Evolutionary conservation across 2,888 invertebrate species (phyloP).

Genomic region (Apotomis betuletana): DNA sequence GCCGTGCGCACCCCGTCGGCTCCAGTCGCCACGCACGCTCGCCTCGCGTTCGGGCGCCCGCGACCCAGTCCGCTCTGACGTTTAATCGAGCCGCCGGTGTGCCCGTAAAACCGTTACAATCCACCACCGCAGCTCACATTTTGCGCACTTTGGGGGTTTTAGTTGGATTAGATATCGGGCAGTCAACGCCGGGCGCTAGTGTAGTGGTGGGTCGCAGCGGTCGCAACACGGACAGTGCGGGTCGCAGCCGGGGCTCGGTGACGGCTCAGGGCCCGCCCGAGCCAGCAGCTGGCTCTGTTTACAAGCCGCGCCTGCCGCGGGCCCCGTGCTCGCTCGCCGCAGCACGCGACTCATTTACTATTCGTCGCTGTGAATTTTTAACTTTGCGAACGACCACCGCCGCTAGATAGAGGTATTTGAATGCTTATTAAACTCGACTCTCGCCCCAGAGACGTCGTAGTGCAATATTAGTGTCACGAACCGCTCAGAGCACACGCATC

Average conservation of each 20-base stretch:
- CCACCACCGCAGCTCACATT: slow-evolving; percentile 63
- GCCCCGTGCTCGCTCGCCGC: slow-evolving; percentile 64
- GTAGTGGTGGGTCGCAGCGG: slow-evolving; percentile 43
- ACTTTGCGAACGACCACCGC: slow-evolving; percentile 72
- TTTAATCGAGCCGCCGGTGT: slow-evolving; percentile 78
- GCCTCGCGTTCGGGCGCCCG: slow-evolving; percentile 55
- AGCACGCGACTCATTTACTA: slow-evolving; percentile 76
- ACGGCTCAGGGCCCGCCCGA: slow-evolving; percentile 50
- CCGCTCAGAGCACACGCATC: slow-evolving; percentile 77
- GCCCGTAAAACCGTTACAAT: slow-evolving; percentile 61
- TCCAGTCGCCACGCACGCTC: slow-evolving; percentile 74
- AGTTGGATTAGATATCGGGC: slow-evolving; percentile 51
- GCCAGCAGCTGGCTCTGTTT: slow-evolving; percentile 78
- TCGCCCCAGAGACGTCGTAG: slow-evolving; percentile 73
- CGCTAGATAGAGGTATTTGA: slow-evolving; percentile 74
- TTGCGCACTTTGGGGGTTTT: slow-evolving; percentile 65
- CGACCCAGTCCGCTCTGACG: slow-evolving; percentile 82
- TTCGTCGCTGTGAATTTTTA: slow-evolving; percentile 80
- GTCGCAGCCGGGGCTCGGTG: slow-evolving; percentile 53
- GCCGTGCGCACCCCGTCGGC: slow-evolving; percentile 69
- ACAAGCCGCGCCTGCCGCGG: slow-evolving; percentile 70
- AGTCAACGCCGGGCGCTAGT: slow-evolving; percentile 50
- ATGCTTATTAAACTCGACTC: slow-evolving; percentile 73
- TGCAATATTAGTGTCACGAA: slow-evolving; percentile 77
- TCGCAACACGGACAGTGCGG: slow-evolving; percentile 43